phyloP scores from a whole-genome alignment of 2,113 vertebrate genomes.

The Stercorarius parasiticus region DNA sequence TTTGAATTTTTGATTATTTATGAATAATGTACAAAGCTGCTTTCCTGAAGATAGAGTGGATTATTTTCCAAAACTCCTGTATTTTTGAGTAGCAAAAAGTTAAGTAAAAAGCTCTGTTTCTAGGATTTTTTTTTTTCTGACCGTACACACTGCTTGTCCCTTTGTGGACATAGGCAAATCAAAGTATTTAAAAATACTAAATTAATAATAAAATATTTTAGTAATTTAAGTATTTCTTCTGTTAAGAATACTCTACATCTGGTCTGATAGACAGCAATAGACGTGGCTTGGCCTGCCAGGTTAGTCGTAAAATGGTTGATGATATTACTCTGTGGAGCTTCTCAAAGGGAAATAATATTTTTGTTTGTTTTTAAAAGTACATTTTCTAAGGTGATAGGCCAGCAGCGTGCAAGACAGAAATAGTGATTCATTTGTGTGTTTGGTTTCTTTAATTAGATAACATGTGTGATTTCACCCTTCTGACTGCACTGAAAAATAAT shows the following conservation, averaged over 20 bases:
- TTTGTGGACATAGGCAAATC: not conserved
- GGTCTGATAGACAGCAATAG: not conserved
- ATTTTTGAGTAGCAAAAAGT: not conserved
- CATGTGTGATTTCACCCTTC: not conserved
- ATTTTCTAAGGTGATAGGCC: not conserved
- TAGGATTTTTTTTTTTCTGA: not conserved
- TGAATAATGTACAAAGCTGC: not conserved
- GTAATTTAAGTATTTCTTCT: not conserved
- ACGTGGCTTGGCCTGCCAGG: not conserved
- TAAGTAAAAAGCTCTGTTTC: not conserved
- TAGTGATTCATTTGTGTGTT: not conserved
- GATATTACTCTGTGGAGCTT: not conserved
- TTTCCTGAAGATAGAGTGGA: not conserved
- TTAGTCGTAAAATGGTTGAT: not conserved
- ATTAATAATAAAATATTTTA: not conserved
- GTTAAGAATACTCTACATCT: not conserved
- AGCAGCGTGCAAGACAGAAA: not conserved
- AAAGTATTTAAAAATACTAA: not conserved
- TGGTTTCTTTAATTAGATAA: not conserved
- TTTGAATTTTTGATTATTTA: not conserved
- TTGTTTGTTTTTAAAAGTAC: not conserved
- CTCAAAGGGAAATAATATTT: not conserved
- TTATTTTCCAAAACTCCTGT: not conserved
- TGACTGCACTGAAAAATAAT: not conserved
- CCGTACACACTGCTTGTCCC: not conserved